phyloP scores from a whole-genome alignment of 2,888 invertebrate genomes.

The Ectobius pallidus region DNA sequence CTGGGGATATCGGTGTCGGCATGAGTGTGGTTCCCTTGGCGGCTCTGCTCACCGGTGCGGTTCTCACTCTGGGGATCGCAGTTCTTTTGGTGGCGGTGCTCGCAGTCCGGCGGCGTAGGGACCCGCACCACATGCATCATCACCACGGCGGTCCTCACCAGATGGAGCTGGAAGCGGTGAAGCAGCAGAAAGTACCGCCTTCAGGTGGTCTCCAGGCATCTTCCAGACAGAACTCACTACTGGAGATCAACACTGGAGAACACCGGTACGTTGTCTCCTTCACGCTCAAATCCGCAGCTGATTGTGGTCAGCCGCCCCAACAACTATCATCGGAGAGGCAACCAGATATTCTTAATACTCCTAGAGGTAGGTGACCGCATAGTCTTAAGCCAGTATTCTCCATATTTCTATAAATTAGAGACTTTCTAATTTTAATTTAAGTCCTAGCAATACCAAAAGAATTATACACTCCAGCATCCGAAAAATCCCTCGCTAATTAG shows the following conservation, averaged over 20 bases:
- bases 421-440: too few relatives aligned
- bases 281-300: conserved; percentile 69
- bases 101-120: conserved; percentile 66
- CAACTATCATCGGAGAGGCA: conserved; percentile 56
- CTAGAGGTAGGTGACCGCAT: conserved; percentile 57
- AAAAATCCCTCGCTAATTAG: too few relatives aligned
- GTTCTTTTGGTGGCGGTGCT: conserved; percentile 68
- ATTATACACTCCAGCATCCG: too few relatives aligned
- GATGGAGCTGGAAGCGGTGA: conserved; percentile 53
- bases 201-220: conserved; percentile 41
- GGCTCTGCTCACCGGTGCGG: conserved; percentile 68
- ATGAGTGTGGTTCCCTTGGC: conserved; percentile 76
- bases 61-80: conserved; percentile 68
- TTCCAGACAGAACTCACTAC: conserved; percentile 59
- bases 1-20: conserved; percentile 49
- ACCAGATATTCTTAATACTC: conserved; percentile 82
- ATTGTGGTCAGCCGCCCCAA: conserved; percentile 31
- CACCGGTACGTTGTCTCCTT: conserved; percentile 86
- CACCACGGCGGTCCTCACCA: conserved; percentile 39
- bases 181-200: conserved; percentile 58
- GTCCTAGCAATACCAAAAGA: too few relatives aligned
- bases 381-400: too few relatives aligned
- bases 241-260: conserved; percentile 78
- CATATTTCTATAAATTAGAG: neutral
- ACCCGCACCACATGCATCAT: conserved; percentile 52